Evolutionary conservation across 1,140 invertebrate genomes (phyloP), one percentile per base, ranked within the genome.

Genomic region (Anastrepha ludens): DNA sequence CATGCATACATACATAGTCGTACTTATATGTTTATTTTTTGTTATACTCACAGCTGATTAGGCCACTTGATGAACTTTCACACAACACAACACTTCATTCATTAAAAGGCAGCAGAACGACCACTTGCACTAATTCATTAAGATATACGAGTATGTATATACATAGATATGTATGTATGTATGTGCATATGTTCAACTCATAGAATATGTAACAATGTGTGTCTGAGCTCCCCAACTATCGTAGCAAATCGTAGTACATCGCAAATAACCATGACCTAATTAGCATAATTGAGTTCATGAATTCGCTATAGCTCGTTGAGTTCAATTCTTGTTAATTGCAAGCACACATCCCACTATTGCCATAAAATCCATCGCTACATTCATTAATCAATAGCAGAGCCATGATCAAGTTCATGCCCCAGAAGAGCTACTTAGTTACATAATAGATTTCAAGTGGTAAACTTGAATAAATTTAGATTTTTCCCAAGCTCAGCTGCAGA

Each of bases 251-350:
- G 17, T 74, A 44, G 39, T 41, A 74, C 44, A 74, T 74, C 67
- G 67, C 67, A 15, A 47, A 74, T 74, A 17, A 74, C 67, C 67
- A 74, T 74, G 67, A 47, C 67, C 41, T 74, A 74, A 74, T 74
- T 74, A 74, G 15, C 41, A 44, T 74, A 74, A 74, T 74, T 74
- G 41, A 74, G 41, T 74, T 74, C 29, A 74, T 74, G 41, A 74
- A 41, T 70, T 70, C 41, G 44, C 39, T 47, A 70, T 70, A 5
- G 67, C 67, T 70, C 67, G 44, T 70, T 70, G 67, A 70, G 67
- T 70, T 70, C 67, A 7, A 70, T 70, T 70, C 67, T 70, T 70
- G 13, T 70, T 44, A 70, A 41, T 70, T 70, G 41, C 9, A 11
- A 70, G 67, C 67, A 70, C 11, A 70, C 11, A 70, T 70, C 13